Base-by-base conservation (phyloP, 2,113 vertebrate species). In the Myodes glareolus region DNA sequence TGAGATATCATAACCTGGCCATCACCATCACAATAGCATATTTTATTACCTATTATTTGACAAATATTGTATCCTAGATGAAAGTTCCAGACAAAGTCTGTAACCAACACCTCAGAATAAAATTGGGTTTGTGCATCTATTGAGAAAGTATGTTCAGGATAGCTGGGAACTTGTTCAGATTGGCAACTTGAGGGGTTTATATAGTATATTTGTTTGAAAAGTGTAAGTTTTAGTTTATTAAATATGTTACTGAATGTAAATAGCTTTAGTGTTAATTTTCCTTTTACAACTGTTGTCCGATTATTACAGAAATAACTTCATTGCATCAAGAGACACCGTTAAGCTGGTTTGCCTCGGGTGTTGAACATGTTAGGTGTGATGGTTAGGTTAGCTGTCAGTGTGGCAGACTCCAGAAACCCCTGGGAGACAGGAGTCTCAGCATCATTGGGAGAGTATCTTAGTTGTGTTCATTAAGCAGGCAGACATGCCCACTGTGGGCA, bases 31-130 rank as follows among this genome's bases (percentile, higher is more conserved):
- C 91, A 91, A 76, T 33, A 90, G 39, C n/a, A 58, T 67, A 21
- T 92, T 89, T 94, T 88, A 97, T 92, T 70, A 85, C 67, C 92
- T 68, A 70, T 45, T 36, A 50, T 94, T 95, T 96, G 47, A 89
- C 82, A 88, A 82, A 47, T 75, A 72, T 42, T 95, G 9, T 75
- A 27, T 76, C 65, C 42, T 68, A 45, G 45, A 25, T 52, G 10
- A 68, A 85, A 58, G 86, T 47, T 84, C 25, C 29, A 88, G 63
- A 75, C 4, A 36, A 80, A 19, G 86, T 36, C 52, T 90, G 17
- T 25, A 61, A 58, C 42, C 67, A 82, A 3, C 11, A 36, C 86
- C 17, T 65, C 21, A 6, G 31, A 77, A 47, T 67, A 39, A 58
- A 61, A 4, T 72, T 33, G 14, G 25, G 36, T 81, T 55, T 42